Evolutionary conservation across 2,113 vertebrate species (phyloP).

Genomic region (Ondatra zibethicus): DNA sequence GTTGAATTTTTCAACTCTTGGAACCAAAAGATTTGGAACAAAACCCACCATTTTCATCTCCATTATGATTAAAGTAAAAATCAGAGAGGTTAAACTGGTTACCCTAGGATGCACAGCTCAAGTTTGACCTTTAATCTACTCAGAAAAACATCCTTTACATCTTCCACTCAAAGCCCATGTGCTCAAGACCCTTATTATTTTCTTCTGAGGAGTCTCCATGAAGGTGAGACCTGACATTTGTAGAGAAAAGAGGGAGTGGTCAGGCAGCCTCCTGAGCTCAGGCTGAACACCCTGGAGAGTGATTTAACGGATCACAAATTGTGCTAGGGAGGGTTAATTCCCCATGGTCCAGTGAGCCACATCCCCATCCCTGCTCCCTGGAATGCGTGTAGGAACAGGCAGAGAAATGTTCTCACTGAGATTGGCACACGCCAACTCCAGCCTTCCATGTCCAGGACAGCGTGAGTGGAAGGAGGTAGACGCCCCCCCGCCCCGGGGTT

Average conservation of each 20-base stretch:
- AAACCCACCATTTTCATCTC: not conserved
- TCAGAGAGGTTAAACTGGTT: not conserved
- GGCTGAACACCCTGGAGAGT: not conserved
- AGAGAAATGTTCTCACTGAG: not conserved
- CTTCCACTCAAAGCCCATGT: not conserved
- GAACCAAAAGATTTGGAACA: not conserved
- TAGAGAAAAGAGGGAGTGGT: not conserved
- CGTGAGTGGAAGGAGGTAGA: rapidly evolving
- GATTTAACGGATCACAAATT: conserved; percentile 15
- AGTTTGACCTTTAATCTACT: not conserved
- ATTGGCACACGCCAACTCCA: not conserved
- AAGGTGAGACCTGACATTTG: not conserved
- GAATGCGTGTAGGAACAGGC: not conserved
- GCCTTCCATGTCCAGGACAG: not conserved
- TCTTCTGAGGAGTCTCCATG: not conserved
- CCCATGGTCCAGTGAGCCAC: conserved; percentile 19
- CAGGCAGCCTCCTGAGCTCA: not conserved
- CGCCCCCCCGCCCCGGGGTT: not conserved
- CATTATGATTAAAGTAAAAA: not conserved
- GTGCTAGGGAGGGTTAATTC: not conserved
- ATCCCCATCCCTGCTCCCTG: not conserved
- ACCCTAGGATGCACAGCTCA: not conserved
- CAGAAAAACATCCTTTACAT: not conserved
- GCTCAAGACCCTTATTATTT: not conserved
- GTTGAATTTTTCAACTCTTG: not conserved